phyloP scores from a whole-genome alignment of 1,140 invertebrate species.

The Bombus pyrosoma region DNA sequence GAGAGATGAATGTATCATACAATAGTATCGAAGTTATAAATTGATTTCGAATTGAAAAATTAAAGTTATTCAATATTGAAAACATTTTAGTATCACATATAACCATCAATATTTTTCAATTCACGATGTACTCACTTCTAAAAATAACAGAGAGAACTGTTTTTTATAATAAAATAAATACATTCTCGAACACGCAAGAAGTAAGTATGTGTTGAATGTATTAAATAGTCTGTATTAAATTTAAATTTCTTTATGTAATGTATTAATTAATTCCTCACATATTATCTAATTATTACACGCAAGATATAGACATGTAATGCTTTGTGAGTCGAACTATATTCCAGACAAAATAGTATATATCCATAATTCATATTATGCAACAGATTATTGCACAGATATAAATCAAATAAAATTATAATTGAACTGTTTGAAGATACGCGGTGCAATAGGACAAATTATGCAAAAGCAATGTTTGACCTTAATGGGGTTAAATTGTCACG shows the following conservation, averaged over 20 bases:
- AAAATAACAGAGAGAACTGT: not conserved
- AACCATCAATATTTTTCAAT: not conserved
- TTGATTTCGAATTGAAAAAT: not conserved
- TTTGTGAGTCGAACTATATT: not conserved
- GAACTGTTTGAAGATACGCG: not conserved
- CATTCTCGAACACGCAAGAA: not conserved
- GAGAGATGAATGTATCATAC: not conserved
- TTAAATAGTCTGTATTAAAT: not conserved
- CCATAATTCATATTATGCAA: not conserved
- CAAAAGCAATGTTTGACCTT: constrained; percentile 16
- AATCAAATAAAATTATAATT: constrained; percentile 18
- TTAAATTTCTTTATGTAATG: not conserved
- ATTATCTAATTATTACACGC: not conserved
- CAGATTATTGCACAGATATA: not conserved
- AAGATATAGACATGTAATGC: not conserved
- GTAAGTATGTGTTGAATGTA: not conserved
- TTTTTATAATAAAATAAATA: not conserved
- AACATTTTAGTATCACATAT: not conserved
- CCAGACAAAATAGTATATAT: not conserved
- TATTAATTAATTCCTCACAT: not conserved
- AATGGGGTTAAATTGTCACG: constrained; percentile 9
- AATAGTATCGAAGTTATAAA: not conserved
- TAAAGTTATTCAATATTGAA: not conserved
- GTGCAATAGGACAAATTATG: not conserved
- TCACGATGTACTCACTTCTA: not conserved